These are phyloP conservation scores for Trichosurus vulpecula DNA, from an alignment of 2,797 vertebrate genomes.

Conservation along the genomic window DNA sequence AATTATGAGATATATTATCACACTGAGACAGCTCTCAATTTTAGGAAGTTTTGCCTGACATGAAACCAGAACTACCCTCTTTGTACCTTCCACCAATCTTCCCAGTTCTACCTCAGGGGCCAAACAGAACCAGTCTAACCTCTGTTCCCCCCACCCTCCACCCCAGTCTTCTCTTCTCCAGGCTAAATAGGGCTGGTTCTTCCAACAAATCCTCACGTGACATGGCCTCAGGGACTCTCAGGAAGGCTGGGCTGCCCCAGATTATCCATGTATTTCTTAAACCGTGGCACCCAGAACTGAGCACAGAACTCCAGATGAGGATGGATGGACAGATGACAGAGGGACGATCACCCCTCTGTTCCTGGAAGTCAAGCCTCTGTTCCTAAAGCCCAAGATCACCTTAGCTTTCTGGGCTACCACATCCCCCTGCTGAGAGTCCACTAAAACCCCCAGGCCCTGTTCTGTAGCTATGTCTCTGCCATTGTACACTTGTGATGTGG, in stretches of 20 bases:
- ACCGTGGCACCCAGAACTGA: not conserved
- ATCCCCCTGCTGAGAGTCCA: not conserved
- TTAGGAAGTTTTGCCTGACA: not conserved
- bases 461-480: not conserved
- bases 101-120: not conserved
- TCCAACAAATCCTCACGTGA: not conserved
- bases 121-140: not conserved
- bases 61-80: not conserved
- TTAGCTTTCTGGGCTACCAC: not conserved
- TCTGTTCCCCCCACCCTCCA: not conserved
- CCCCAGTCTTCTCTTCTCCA: not conserved
- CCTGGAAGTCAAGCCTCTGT: not conserved
- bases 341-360: not conserved
- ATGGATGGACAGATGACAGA: accelerated
- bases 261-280: not conserved
- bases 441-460: not conserved
- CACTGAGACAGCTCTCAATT: not conserved
- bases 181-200: not conserved
- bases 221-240: not conserved
- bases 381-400: not conserved
- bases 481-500: not conserved
- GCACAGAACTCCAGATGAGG: not conserved
- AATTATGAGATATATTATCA: not conserved
- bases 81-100: not conserved
- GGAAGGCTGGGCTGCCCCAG: too few species aligned